Base-by-base conservation (phyloP, 1,140 invertebrate species). In the Theocolax elegans region DNA sequence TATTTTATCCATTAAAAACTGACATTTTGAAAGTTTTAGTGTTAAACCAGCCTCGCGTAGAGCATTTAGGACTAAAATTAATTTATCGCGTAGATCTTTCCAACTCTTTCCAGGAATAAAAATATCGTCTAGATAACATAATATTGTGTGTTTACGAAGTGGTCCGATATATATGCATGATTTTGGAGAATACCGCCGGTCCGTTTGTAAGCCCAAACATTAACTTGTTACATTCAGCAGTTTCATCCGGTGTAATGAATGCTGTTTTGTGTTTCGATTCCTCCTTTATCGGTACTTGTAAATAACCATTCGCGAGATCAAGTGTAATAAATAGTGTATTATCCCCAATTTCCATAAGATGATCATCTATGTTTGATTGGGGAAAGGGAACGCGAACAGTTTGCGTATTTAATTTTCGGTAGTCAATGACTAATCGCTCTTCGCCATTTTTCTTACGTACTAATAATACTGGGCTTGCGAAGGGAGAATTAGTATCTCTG, bases 121-220 rank as follows among this genome's bases (percentile, higher is more conserved):
- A 10, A 76, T 68, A 62, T 85, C 81, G 59, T 84, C 82, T 40
- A 83, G 66, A 70, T 79, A n/a, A 13, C 56, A 58, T 23, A 77
- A n/a, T n/a, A n/a, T n/a, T n/a, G n/a, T n/a, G n/a, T n/a, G n/a
- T n/a, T n/a, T n/a, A n/a, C n/a, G n/a, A n/a, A n/a, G n/a, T n/a
- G n/a, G n/a, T n/a, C n/a, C n/a, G n/a, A n/a, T n/a, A n/a, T n/a
- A n/a, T n/a, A n/a, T n/a, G n/a, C 60, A 80, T 75, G 1, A 75
- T 15, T 46, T 71, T 63, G 9, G 10, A 13, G 77, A 71, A 81
- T 2, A 70, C 75, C 21, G 73, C 71, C 13, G 79, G 76, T 2
- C 72, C 74, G 54, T 79, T 80, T 23, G 67, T 75, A 0, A 83
- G 58, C 8, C 79, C 81, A 66, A 81, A 81, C 35, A 82, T 81